These are phyloP conservation scores for Aethina tumida DNA, from an alignment of 1,140 invertebrate species.

Conservation along the genomic window DNA sequence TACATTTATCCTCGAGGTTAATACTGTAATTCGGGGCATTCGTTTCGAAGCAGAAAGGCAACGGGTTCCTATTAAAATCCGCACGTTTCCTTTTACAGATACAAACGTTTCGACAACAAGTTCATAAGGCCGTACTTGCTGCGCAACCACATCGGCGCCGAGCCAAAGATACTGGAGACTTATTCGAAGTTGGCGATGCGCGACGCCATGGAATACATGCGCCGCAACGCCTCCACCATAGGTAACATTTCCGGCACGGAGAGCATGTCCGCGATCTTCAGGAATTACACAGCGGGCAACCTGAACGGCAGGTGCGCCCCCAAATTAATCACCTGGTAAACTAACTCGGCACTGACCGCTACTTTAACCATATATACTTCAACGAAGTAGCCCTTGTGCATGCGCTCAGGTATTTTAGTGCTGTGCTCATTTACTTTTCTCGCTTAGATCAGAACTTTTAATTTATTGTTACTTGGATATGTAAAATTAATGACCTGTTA, in stretches of 20 bases:
- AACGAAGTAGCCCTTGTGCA: too few relatives aligned
- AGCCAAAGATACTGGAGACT: slow-evolving; percentile 90
- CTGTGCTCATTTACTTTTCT: too few relatives aligned
- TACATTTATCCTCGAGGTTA: too few relatives aligned
- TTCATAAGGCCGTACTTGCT: slow-evolving; percentile 83
- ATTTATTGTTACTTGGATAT: background rate
- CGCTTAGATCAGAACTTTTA: too few relatives aligned
- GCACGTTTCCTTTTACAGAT: slow-evolving; percentile 56
- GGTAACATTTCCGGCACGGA: slow-evolving; percentile 75
- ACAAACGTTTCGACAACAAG: slow-evolving; percentile 88
- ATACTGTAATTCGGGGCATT: too few relatives aligned
- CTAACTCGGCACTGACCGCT: slow-evolving; percentile 20
- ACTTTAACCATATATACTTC: too few relatives aligned
- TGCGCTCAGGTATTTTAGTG: too few relatives aligned
- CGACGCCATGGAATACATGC: slow-evolving; percentile 86
- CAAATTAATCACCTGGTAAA: slow-evolving; percentile 33
- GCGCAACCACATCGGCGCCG: slow-evolving; percentile 74
- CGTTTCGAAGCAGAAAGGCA: background rate
- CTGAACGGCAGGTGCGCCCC: slow-evolving; percentile 66
- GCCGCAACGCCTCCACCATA: slow-evolving; percentile 71
- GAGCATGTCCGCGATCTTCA: slow-evolving; percentile 81
- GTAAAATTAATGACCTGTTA: background rate
- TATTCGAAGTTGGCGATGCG: slow-evolving; percentile 88
- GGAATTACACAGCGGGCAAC: slow-evolving; percentile 73
- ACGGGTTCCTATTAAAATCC: too few relatives aligned